phyloP scores from a whole-genome alignment of 2,888 invertebrate genomes.

The Thysanoteuthis rhombus region DNA sequence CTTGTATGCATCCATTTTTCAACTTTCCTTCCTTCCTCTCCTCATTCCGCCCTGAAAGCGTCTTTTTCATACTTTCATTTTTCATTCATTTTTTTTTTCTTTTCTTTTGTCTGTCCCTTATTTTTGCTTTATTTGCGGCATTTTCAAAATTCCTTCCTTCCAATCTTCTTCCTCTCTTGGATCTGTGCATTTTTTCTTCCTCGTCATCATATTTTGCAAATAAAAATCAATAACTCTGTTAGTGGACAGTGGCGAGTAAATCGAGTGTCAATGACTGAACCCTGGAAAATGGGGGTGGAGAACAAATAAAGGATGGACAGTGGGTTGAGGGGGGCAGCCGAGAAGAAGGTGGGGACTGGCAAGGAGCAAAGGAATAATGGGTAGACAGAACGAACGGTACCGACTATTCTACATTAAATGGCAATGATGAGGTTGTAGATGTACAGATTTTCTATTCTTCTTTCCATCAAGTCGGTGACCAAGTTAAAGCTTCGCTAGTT shows the following conservation, averaged over 20 bases:
- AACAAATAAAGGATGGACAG: background rate
- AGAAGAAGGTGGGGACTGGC: background rate
- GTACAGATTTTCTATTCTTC: background rate
- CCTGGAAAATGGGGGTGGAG: background rate
- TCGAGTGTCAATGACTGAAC: slow-evolving; percentile 12
- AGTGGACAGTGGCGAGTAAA: background rate
- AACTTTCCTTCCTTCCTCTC: background rate
- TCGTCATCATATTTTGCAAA: background rate
- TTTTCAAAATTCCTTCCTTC: background rate
- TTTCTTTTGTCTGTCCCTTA: background rate
- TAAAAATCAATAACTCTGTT: background rate
- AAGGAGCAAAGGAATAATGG: background rate
- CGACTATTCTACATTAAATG: background rate
- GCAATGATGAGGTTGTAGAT: background rate
- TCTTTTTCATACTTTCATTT: background rate
- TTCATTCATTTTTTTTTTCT: background rate
- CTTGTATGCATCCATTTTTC: background rate
- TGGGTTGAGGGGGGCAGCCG: background rate
- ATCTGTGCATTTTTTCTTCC: background rate
- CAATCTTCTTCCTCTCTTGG: background rate
- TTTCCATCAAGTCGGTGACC: background rate
- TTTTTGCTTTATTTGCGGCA: background rate
- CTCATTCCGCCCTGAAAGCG: background rate
- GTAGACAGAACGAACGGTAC: background rate
- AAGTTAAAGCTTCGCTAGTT: background rate